phyloP scores from a whole-genome alignment of 2,797 vertebrate genomes.

The Phoxinus dragarum region DNA sequence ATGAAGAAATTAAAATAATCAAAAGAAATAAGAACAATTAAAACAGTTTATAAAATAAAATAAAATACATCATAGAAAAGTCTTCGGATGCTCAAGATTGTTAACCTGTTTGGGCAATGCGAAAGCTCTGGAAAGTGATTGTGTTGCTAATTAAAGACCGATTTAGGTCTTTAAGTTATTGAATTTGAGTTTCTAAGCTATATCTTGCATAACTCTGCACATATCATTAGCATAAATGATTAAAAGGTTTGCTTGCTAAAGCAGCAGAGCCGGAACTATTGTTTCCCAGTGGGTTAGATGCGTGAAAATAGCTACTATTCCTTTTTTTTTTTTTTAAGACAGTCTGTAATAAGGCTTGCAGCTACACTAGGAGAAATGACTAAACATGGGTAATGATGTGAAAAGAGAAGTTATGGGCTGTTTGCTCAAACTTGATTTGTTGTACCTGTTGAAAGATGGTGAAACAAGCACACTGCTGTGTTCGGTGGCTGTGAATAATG shows the following conservation, averaged over 20 bases:
- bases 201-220: not conserved
- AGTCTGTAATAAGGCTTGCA: slow-evolving; percentile 27
- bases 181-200: not conserved
- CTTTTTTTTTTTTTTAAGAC: slow-evolving; percentile 8
- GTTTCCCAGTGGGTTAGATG: slow-evolving; percentile 1
- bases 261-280: not conserved
- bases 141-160: not conserved
- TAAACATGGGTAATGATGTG: slow-evolving; percentile 44
- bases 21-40: too few relatives aligned
- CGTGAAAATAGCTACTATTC: slow-evolving; percentile 22
- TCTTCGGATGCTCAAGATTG: not conserved
- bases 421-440: slow-evolving; percentile 46
- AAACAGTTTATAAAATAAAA: too few relatives aligned
- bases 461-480: slow-evolving; percentile 21
- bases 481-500: slow-evolving; percentile 46
- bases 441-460: slow-evolving; percentile 33
- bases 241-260: slow-evolving; percentile 1
- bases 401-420: slow-evolving; percentile 3
- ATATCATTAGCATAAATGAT: slow-evolving; percentile 23
- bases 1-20: too few relatives aligned
- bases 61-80: not conserved
- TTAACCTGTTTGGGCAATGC: not conserved
- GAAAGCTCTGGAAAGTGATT: slow-evolving; percentile 12
- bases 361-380: slow-evolving; percentile 28
- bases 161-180: not conserved